A percentile compares a stretch with the other conserved stretches of the same genome.
phyloP scores from a whole-genome alignment of 2,888 invertebrate genomes.

The Nomada hirtipes region DNA sequence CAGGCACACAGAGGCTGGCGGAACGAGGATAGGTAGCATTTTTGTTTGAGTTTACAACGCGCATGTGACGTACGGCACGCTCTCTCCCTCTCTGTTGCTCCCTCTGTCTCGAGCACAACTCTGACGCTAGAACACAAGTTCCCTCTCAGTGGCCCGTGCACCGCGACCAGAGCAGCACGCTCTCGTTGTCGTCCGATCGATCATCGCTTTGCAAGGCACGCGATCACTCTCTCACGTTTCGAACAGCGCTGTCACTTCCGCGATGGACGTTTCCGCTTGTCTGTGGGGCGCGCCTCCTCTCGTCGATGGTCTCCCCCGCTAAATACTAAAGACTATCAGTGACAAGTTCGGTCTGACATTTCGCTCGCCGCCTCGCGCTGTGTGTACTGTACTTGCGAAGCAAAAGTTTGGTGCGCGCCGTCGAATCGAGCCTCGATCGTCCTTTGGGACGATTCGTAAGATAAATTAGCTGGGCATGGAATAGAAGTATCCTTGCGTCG shows the following conservation, averaged over 20 bases:
- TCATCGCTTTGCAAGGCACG: conserved; percentile 36
- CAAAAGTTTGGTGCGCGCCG: too few relatives aligned
- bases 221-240: not conserved
- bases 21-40: conserved; percentile 38
- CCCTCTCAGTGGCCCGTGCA: conserved; percentile 74
- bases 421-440: too few relatives aligned
- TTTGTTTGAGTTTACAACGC: conserved; percentile 64
- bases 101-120: conserved; percentile 48
- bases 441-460: too few relatives aligned
- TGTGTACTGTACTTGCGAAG: too few relatives aligned
- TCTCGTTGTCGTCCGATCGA: conserved; percentile 49
- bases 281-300: conserved; percentile 4
- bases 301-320: not conserved
- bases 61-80: conserved; percentile 66
- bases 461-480: too few relatives aligned
- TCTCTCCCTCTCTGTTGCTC: conserved; percentile 17
- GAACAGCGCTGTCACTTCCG: conserved; percentile 35
- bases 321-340: too few relatives aligned
- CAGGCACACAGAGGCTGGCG: not conserved
- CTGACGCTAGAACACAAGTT: conserved; percentile 65
- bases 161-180: conserved; percentile 71
- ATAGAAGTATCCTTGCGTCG: not conserved
- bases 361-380: not conserved
- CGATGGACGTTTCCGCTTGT: conserved; percentile 47
- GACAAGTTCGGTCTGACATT: not conserved